These are phyloP conservation scores for Herpetotheres cachinnans DNA, from an alignment of 2,113 vertebrate species.

Conservation along the genomic window DNA sequence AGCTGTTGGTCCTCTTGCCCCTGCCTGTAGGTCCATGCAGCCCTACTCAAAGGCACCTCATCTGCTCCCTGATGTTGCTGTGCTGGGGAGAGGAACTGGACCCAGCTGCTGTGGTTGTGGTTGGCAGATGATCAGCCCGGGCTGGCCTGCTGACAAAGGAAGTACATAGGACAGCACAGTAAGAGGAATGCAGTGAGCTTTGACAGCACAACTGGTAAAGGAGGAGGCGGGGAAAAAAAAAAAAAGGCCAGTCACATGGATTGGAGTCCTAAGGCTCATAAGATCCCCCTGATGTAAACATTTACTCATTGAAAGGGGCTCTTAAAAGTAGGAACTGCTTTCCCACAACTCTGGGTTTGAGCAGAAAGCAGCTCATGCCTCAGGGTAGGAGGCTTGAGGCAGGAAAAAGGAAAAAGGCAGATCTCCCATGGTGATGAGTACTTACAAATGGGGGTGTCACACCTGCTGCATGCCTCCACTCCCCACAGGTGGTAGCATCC, in stretches of 20 bases:
- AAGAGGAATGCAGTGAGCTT: neutral
- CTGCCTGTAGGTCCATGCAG: neutral
- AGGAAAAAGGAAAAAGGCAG: neutral
- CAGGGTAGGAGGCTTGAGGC: neutral
- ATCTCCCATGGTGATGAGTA: accelerated
- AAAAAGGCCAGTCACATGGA: neutral
- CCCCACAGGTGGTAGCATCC: neutral
- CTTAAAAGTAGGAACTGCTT: neutral
- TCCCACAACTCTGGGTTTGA: neutral
- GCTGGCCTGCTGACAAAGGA: neutral
- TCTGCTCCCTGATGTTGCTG: neutral
- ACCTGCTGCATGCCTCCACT: neutral
- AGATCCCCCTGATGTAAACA: neutral
- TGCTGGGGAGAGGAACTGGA: neutral
- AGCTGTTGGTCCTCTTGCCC: neutral
- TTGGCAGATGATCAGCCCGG: neutral
- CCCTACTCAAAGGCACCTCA: neutral
- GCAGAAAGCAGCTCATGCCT: neutral
- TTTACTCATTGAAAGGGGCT: neutral
- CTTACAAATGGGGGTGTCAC: neutral
- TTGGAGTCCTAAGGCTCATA: neutral
- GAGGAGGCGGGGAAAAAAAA: too few relatives aligned
- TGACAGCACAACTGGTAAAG: neutral
- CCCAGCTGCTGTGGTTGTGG: neutral
- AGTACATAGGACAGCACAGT: neutral